Evolutionary conservation across 2,888 invertebrate genomes (phyloP), one percentile per base, ranked within the genome.

Genomic region (Eupithecia vulgata): DNA sequence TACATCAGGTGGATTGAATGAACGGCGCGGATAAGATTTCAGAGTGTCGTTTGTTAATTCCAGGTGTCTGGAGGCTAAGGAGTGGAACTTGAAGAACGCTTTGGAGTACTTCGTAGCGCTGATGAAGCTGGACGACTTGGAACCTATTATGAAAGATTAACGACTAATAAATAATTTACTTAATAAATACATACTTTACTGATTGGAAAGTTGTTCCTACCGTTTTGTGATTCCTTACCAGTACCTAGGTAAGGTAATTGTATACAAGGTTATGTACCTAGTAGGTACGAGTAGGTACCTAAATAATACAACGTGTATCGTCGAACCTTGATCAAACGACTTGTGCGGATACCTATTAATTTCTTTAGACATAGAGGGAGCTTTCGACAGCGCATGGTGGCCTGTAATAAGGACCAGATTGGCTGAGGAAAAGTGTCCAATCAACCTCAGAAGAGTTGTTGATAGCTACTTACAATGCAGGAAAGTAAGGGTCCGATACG

Each of bases 1-100:
- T 17, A 4, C 13, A 45, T 57, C 12, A 25, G 21, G 21, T 13
- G 25, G 57, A 59, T 25, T 10, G 30, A n/a, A 35, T n/a, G 13
- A 25, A 13, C 30, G 59, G 59, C 15, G 8, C 25, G 13, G 13
- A 30, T 30, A 25, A 30, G 5, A 15, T 15, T 57, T 5, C 12
- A 25, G 25, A 1, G 21, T 52, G 10, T 10, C 21, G 4, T 21
- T 21, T 21, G 30, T 30, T 15, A n/a, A 35, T 34, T 93, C 94
- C 88, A 96, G 96, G 81, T 97, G 96, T 82, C 89, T 97, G 74
- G 95, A 95, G 81, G 92, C 95, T 76, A 96, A 95, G 79, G 90
- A 94, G 30, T 97, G 96, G 96, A 95, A 97, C 86, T 93, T 96
- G 13, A 87, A 85, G 74, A 78, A 83, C 35, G 92, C 92, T 35